Conservation (phyloP, 1,140 invertebrate genomes). For the Streblospio benedicti region DNA sequence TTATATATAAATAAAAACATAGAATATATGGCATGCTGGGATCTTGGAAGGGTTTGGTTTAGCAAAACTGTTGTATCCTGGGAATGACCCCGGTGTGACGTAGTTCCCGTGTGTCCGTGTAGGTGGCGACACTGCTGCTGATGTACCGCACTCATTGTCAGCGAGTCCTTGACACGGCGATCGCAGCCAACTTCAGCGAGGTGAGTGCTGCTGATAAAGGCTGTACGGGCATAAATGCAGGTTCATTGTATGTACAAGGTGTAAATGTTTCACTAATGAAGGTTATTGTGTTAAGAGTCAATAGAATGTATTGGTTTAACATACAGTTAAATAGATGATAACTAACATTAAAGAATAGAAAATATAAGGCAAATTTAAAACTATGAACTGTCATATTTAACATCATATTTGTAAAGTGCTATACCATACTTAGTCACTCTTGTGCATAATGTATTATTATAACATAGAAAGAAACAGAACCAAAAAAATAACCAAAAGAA, state of each 20-base stretch:
- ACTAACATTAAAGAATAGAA: not conserved
- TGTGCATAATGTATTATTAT: not conserved
- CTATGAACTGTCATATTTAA: not conserved
- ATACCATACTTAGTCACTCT: not conserved
- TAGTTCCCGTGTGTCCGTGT: too few species aligned
- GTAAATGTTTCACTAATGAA: not conserved
- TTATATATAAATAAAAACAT: too few species aligned
- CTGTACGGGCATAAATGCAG: too few species aligned
- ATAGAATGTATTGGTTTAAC: not conserved
- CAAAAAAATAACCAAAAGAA: not conserved
- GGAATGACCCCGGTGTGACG: too few species aligned
- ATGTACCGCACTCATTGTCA: constrained; percentile 5
- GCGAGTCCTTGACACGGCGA: not conserved
- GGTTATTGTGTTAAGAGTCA: not conserved
- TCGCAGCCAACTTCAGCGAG: constrained; percentile 1
- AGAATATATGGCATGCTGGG: too few species aligned
- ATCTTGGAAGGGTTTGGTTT: too few species aligned
- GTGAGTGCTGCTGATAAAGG: not conserved
- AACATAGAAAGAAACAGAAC: not conserved
- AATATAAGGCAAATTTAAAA: not conserved
- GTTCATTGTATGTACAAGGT: too few species aligned
- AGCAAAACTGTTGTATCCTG: too few species aligned
- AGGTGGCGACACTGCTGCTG: constrained; percentile 1
- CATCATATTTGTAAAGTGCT: not conserved
- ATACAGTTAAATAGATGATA: not conserved